Evolutionary conservation across 2,113 vertebrate species (phyloP), one percentile per base, ranked within the genome.

Genomic region (Neofelis nebulosa): DNA sequence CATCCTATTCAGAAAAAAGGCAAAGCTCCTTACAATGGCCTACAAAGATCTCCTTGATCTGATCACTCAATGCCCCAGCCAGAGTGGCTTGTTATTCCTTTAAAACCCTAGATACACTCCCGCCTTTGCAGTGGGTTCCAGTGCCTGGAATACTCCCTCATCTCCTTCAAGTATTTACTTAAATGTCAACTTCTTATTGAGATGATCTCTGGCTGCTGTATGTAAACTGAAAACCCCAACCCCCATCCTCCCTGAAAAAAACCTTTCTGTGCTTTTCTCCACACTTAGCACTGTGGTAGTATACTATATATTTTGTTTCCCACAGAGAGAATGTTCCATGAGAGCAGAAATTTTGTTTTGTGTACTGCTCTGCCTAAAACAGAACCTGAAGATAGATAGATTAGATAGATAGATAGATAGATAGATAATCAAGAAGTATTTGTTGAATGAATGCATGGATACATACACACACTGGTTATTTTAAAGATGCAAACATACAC

Each of bases 401-500:
- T 79, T 36, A 71, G 23, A 41, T 25, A 15, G 13, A 15, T 41
- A n/a, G 66, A 52, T 29, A 38, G 1, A 33, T 87, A 57, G 66
- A 73, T 15, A 36, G 1, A 76, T 21, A 93, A 74, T 66, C 21
- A 61, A 74, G 52, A 81, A 85, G n/a, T 79, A 80, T 76, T 71
- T 94, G 36, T 61, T 66, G 48, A 87, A 89, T 87, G 50, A 78
- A 84, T 82, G 27, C 8, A 94, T 57, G 18, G 8, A 69, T 4
- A 1, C 55, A 69, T 45, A 52, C 45, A 91, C 9, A 95, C 21
- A 14, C n/a, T 38, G n/a, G 16, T 6, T 95, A 94, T 68, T 85
- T 93, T 89, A 82, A 93, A 91, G 65, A 12, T 94, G 27, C 11
- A 89, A 76, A 97, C 45, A 96, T 73, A 74, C n/a, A 0, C 11